Evolutionary conservation across 2,113 vertebrate genomes (phyloP).

Genomic region (Haplotaxodon microlepis): DNA sequence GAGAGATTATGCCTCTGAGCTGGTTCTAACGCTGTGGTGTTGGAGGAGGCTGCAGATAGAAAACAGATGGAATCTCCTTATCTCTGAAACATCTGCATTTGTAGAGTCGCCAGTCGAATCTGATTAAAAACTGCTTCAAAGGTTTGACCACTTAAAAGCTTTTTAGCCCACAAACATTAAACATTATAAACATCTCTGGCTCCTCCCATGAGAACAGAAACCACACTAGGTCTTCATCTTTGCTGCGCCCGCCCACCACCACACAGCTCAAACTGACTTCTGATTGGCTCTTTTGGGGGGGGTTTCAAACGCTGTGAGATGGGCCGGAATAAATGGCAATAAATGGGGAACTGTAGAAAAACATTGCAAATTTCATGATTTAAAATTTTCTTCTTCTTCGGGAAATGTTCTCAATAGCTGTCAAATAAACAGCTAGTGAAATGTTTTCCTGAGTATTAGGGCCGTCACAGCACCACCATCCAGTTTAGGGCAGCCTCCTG

Average conservation of each 20-base stretch:
- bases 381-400: not conserved
- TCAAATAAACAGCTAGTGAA: not conserved
- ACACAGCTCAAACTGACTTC: not conserved
- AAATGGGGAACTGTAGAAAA: not conserved
- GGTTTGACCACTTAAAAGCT: not conserved
- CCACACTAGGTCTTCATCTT: not conserved
- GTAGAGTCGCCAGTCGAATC: not conserved
- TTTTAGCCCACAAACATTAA: not conserved
- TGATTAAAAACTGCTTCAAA: not conserved
- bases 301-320: not conserved
- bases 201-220: not conserved
- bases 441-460: not conserved
- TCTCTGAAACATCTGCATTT: not conserved
- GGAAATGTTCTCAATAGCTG: not conserved
- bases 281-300: not conserved
- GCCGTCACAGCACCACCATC: not conserved
- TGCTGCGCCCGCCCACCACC: not conserved
- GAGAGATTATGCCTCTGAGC: not conserved
- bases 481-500: not conserved
- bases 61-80: not conserved
- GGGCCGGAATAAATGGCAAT: not conserved
- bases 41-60: not conserved
- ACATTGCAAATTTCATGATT: accelerated
- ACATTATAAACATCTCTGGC: not conserved
- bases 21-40: not conserved